Base-by-base conservation (phyloP, 1,140 invertebrate genomes). In the Saccostrea echinata region DNA sequence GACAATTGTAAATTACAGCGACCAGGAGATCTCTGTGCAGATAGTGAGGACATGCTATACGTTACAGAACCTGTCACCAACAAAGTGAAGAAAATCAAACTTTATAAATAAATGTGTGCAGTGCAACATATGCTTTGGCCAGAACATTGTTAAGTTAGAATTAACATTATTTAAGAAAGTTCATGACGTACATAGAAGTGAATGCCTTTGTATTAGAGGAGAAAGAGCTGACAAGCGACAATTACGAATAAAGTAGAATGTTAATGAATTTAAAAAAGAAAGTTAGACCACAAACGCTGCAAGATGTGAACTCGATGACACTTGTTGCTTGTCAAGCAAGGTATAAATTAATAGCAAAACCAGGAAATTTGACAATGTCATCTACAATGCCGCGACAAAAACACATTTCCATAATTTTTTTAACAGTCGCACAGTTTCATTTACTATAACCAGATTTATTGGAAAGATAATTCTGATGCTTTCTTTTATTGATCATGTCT, bases 1-100 rank as follows among this genome's bases (percentile, higher is more conserved):
- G 68, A 76, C 16, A 76, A 30, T 16, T 76, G 68, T 18, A 76
- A 76, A 27, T 33, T 76, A 33, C 68, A 76, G 27, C 68, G 68
- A 0, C 68, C 68, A 2, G 68, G 68, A 9, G 27, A 30, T 76
- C 27, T 76, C 8, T 76, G 68, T 13, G 11, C 68, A 0, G 68
- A 76, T 76, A 30, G 68, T 30, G 68, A 76, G 2, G 68, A 76
- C 27, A 30, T 76, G 11, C 11, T 76, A 16, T 76, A 76, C 68
- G 68, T 76, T 27, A 76, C 16, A 27, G 27, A 76, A 30, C 30
- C 68, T 30, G 68, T 76, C 9, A 9, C 68, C 24, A 76, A 76
- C 68, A 27, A 76, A 76, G 68, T 76, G 27, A 76, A 76, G 68
- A 76, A 76, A 76, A 76, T 76, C 68, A 76, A 84, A 21, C 21